A percentile compares a stretch with the other conserved stretches of the same genome.
Evolutionary conservation across 2,888 invertebrate genomes (phyloP).

Genomic region (Nesidiocoris tenuis): DNA sequence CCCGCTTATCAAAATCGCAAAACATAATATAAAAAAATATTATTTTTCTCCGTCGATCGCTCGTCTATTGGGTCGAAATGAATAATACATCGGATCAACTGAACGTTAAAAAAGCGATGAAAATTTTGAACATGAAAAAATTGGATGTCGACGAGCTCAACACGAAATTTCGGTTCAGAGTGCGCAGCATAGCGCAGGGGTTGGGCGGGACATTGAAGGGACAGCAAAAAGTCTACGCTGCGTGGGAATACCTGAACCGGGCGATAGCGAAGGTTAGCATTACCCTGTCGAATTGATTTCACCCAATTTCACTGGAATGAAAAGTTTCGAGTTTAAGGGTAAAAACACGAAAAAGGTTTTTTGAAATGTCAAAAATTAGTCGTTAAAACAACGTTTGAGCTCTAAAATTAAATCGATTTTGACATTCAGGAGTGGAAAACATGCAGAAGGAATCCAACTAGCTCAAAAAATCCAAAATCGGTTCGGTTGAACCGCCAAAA

Average conservation of each 20-base stretch:
- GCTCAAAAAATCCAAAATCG: too few relatives aligned
- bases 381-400: background rate
- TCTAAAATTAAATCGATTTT: too few relatives aligned
- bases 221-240: constrained; percentile 10
- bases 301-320: too few relatives aligned
- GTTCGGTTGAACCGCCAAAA: too few relatives aligned
- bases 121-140: constrained; percentile 25
- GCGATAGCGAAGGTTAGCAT: constrained; percentile 17
- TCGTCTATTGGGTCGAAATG: too few relatives aligned
- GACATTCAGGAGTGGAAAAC: background rate
- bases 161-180: constrained; percentile 17
- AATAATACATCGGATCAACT: too few relatives aligned
- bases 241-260: constrained; percentile 33
- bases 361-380: background rate
- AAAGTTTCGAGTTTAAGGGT: background rate
- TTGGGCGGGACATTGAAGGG: constrained; percentile 10
- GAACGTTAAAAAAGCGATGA: constrained; percentile 20
- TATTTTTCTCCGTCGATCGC: too few relatives aligned
- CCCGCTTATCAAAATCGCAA: too few relatives aligned
- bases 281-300: too few relatives aligned
- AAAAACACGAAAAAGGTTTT: background rate
- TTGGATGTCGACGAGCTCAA: constrained; percentile 23
- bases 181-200: constrained; percentile 19
- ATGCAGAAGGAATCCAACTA: background rate
- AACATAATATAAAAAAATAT: too few relatives aligned